These are phyloP conservation scores for Plutomurus gul DNA, from an alignment of 1,140 invertebrate genomes.

Conservation along the genomic window DNA sequence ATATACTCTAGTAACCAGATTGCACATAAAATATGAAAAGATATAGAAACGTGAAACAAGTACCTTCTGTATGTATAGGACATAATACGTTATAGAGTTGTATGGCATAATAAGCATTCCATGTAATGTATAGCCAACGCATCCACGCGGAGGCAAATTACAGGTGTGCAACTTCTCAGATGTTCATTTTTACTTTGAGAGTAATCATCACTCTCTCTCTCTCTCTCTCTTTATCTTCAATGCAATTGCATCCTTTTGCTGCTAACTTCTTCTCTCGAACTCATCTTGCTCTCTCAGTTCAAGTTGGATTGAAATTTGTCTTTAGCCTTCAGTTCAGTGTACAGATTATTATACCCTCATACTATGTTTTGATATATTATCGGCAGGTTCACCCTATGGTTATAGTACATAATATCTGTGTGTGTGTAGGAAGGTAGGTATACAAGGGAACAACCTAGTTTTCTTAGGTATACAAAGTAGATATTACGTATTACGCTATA, in stretches of 20 bases:
- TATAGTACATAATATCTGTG: not conserved
- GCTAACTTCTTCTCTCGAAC: not conserved
- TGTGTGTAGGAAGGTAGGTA: not conserved
- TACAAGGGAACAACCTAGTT: not conserved
- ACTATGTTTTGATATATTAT: too few species aligned
- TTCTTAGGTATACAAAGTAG: not conserved
- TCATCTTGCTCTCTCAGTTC: too few species aligned
- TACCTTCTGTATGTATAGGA: not conserved
- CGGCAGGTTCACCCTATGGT: not conserved
- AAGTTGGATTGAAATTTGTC: too few species aligned
- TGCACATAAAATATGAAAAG: too few species aligned
- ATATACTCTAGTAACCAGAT: too few species aligned
- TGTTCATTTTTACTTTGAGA: not conserved
- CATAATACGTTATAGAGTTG: not conserved
- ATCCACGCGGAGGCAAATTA: constrained; percentile 5
- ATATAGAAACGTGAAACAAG: too few species aligned
- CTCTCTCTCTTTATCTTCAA: not conserved
- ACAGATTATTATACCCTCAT: too few species aligned
- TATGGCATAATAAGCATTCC: too few species aligned
- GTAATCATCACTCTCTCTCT: not conserved
- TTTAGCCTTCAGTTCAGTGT: too few species aligned
- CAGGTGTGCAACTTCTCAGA: constrained; percentile 10
- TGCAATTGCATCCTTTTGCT: not conserved
- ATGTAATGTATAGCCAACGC: not conserved
- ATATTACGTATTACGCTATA: too few species aligned